Conservation (phyloP, 2,888 invertebrate genomes). For the Helicoverpa assulta region DNA sequence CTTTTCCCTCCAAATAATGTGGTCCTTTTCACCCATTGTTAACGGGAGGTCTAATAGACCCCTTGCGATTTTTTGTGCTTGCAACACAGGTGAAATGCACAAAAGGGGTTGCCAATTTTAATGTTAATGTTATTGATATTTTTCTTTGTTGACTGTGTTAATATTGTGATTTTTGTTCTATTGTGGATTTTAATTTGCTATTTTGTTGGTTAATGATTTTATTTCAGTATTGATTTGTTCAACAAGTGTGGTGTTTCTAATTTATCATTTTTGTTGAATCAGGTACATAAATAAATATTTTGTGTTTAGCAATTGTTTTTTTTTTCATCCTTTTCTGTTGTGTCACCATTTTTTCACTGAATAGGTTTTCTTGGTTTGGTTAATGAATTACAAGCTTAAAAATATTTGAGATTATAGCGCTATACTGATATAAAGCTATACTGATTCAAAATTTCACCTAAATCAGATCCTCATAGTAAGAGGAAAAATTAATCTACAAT, state of each 20-base stretch:
- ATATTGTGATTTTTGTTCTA: conserved; percentile 56
- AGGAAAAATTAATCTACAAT: no score
- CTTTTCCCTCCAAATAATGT: conserved; percentile 76
- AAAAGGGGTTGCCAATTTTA: conserved; percentile 72
- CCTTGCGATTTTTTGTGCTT: conserved; percentile 71
- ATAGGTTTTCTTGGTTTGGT: no score
- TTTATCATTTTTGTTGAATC: neutral
- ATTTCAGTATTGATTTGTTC: neutral
- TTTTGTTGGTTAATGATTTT: neutral
- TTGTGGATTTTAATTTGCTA: conserved; percentile 6
- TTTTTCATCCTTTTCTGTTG: no score
- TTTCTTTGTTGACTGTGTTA: conserved; percentile 54
- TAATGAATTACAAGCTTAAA: no score
- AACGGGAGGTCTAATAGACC: conserved; percentile 77
- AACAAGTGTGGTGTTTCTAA: neutral
- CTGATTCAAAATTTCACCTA: no score
- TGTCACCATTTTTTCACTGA: no score
- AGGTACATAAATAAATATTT: neutral
- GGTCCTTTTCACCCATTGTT: conserved; percentile 78
- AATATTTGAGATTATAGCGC: no score
- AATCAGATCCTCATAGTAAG: no score
- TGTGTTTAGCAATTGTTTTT: no score
- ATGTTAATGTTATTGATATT: conserved; percentile 59
- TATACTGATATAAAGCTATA: no score
- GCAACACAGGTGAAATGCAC: conserved; percentile 76